Evolutionary conservation across 2,888 invertebrate genomes (phyloP), one percentile per base, ranked within the genome.

Genomic region (Drosophila cognata): DNA sequence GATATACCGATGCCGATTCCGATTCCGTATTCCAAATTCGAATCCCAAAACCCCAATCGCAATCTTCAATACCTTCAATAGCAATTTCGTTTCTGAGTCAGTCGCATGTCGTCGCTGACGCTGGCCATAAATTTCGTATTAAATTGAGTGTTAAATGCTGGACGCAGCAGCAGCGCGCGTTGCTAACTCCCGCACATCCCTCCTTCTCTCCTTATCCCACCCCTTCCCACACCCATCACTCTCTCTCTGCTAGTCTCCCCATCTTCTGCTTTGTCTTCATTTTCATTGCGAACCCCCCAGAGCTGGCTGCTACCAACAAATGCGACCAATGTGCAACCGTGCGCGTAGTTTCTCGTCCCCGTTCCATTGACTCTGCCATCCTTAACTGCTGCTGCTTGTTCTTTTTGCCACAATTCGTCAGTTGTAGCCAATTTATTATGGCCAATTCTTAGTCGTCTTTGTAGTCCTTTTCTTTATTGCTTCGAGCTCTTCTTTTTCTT

Each of bases 111-210:
- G 86, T 81, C 83, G 83, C 77, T 88, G 77, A 81, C 75, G 74
- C 72, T 86, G 81, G 67, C 80, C 89, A 88, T 88, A 88, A 89
- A 88, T 88, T 88, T 84, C 89, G 81, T 83, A 89, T 87, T 84
- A 84, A 88, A 88, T 88, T 88, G 88, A 89, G 89, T 88, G 88
- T 88, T 88, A 88, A 88, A 88, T 89, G 85, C 81, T 89, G 84
- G 83, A 81, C 79, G 71, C 82, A 71, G 81, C 74, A 75, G 35
- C 74, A 41, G n/a, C 28, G n/a, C 46, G 21, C 46, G 46, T 21
- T 28, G 11, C 28, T 18, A 55, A 28, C 25, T 46, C 56, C 58
- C 65, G 10, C 50, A 43, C 21, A 43, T 21, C 38, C 25, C 62
- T 6, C 21, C 31, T 5, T 29, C 31, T 25, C 60, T 4, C n/a